Evolutionary conservation across 1,140 invertebrate genomes (phyloP).

Genomic region (Zaprionus tsacasi): DNA sequence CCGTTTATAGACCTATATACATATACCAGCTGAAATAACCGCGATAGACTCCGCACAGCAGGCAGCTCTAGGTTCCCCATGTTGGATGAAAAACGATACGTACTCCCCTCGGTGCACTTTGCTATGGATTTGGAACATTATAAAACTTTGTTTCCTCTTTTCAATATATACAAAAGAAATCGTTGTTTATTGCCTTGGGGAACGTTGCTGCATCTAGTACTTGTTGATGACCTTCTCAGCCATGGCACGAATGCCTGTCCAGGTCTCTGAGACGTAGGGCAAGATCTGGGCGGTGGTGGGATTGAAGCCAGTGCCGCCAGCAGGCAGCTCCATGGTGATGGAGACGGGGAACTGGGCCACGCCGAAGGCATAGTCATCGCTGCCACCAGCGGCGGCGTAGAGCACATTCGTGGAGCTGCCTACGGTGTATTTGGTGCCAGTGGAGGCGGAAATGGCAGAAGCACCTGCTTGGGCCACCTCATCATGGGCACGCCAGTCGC

Average conservation of each 20-base stretch:
- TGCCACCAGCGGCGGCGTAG: conserved; percentile 86
- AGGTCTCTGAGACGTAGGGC: conserved; percentile 89
- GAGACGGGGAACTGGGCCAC: conserved; percentile 87
- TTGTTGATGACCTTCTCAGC: conserved; percentile 66
- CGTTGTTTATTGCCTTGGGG: conserved; percentile 19
- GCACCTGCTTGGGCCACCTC: conserved; percentile 84
- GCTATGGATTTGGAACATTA: conserved; percentile 10
- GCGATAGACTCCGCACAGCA: conserved; percentile 19
- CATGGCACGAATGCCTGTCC: conserved; percentile 87
- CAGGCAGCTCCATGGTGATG: conserved; percentile 89
- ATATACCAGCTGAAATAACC: not conserved
- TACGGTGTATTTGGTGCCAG: conserved; percentile 86
- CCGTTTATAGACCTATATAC: not conserved
- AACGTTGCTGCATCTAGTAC: conserved; percentile 51
- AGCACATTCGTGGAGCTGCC: conserved; percentile 88
- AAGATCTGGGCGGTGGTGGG: conserved; percentile 87
- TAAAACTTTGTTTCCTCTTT: conserved; percentile 5
- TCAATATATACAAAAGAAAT: conserved; percentile 25
- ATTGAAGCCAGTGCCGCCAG: conserved; percentile 87
- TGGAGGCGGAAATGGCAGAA: conserved; percentile 83
- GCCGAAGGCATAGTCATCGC: conserved; percentile 88
- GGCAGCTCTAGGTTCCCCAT: not conserved
- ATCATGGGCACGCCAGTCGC: conserved; percentile 75
- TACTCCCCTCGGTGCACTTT: conserved; percentile 6
- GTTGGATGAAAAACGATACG: not conserved